phyloP scores from a whole-genome alignment of 2,888 invertebrate genomes.

The Teinopalpus imperialis region DNA sequence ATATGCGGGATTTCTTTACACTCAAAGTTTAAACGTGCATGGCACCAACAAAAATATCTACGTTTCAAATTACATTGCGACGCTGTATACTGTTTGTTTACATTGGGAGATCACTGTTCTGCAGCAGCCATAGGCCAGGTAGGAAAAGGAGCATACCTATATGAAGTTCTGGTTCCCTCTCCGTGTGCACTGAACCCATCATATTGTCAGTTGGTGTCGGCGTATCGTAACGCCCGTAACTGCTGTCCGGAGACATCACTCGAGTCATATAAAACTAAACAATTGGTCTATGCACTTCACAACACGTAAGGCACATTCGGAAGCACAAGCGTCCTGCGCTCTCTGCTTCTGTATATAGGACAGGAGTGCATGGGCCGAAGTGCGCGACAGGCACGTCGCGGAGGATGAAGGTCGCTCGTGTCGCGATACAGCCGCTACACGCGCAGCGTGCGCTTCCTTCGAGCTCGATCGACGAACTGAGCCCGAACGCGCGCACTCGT shows the following conservation, averaged over 20 bases:
- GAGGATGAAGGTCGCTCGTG: slow-evolving; percentile 75
- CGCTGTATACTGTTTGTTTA: slow-evolving; percentile 23
- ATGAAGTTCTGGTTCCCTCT: slow-evolving; percentile 86
- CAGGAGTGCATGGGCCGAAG: slow-evolving; percentile 64
- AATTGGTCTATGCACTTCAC: slow-evolving; percentile 68
- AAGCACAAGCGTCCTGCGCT: slow-evolving; percentile 52
- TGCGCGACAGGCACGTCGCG: slow-evolving; percentile 61
- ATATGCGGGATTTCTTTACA: too few species aligned
- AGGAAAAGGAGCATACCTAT: slow-evolving; percentile 79
- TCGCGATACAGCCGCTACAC: slow-evolving; percentile 53
- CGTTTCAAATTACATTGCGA: too few species aligned
- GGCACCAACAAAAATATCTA: too few species aligned
- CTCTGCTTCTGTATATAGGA: slow-evolving; percentile 62
- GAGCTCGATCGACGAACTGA: slow-evolving; percentile 83
- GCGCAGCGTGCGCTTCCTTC: slow-evolving; percentile 73
- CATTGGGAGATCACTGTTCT: neutral
- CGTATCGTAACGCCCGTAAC: slow-evolving; percentile 79
- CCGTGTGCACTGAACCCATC: slow-evolving; percentile 67
- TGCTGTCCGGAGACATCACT: slow-evolving; percentile 85
- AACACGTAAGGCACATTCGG: slow-evolving; percentile 70
- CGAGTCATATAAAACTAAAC: slow-evolving; percentile 54
- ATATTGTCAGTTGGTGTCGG: slow-evolving; percentile 79
- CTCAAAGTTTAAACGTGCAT: too few species aligned
- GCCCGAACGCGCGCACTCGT: slow-evolving; percentile 66
- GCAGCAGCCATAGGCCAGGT: neutral